Conservation (phyloP, 1,140 invertebrate genomes). For the Zaprionus vittiger region DNA sequence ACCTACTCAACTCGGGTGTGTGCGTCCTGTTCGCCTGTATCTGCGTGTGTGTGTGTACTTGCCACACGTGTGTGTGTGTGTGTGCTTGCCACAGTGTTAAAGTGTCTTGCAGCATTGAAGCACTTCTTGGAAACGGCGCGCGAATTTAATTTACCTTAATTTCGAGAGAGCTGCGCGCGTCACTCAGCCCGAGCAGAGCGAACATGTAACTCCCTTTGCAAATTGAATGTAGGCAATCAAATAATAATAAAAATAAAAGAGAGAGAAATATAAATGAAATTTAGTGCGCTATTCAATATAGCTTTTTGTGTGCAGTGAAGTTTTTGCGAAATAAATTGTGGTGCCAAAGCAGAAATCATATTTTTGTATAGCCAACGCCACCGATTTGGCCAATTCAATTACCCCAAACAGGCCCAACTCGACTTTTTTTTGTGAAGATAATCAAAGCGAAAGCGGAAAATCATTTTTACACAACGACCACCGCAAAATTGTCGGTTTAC, state of each 20-base stretch:
- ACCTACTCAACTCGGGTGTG: constrained; percentile 1
- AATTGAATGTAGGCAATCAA: constrained; percentile 26
- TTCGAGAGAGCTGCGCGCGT: constrained; percentile 53
- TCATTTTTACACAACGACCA: constrained; percentile 27
- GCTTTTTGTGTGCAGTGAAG: constrained; percentile 29
- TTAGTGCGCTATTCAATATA: constrained; percentile 1
- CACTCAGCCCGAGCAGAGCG: constrained; percentile 2
- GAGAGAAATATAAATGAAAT: neutral
- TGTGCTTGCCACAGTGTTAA: constrained; percentile 6
- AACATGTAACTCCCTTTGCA: constrained; percentile 64
- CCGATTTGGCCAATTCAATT: constrained; percentile 55
- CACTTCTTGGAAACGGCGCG: constrained; percentile 18
- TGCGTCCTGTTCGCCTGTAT: neutral
- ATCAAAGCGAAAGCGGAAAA: constrained; percentile 48
- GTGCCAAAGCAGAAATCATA: constrained; percentile 62
- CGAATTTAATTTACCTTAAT: constrained; percentile 22
- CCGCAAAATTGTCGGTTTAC: constrained; percentile 12
- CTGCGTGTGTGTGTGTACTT: neutral
- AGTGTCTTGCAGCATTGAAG: constrained; percentile 13
- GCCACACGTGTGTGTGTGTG: constrained; percentile 3
- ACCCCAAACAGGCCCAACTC: constrained; percentile 20
- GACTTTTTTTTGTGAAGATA: constrained; percentile 66
- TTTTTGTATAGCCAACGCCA: constrained; percentile 54
- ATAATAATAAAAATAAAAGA: constrained; percentile 9
- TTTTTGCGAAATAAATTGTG: constrained; percentile 38